Evolutionary conservation across 1,140 invertebrate species (phyloP).

Genomic region (Caenorhabditis inopinata): DNA sequence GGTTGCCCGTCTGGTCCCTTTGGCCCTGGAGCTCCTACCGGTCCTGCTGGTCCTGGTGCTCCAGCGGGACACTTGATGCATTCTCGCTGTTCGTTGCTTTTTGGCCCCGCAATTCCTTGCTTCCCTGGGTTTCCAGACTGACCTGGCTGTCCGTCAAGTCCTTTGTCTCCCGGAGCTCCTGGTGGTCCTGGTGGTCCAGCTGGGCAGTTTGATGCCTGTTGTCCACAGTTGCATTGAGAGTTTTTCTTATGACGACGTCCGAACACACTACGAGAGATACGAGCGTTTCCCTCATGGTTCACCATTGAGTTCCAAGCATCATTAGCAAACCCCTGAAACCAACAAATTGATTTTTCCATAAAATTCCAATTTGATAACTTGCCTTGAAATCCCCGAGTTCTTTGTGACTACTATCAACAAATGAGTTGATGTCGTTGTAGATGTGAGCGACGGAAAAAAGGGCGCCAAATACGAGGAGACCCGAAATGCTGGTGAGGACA

Average conservation of each 20-base stretch:
- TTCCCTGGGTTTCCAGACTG: conserved; percentile 55
- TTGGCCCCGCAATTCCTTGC: conserved; percentile 49
- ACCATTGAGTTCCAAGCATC: conserved; percentile 44
- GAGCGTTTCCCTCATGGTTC: background rate
- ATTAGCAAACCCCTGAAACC: conserved; percentile 37
- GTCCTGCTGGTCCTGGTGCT: conserved; percentile 55
- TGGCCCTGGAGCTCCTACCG: conserved; percentile 55
- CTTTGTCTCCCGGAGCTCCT: conserved; percentile 55
- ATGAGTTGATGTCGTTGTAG: conserved; percentile 34
- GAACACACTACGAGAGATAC: conserved; percentile 24
- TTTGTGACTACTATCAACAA: conserved; percentile 3
- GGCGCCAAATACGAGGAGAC: background rate
- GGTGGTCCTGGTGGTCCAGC: conserved; percentile 56
- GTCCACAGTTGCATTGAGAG: conserved; percentile 42
- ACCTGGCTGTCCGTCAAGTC: conserved; percentile 56
- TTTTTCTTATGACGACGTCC: conserved; percentile 32
- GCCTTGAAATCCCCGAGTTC: conserved; percentile 31
- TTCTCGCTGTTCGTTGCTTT: conserved; percentile 5
- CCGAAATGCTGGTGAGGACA: background rate
- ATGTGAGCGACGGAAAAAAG: conserved; percentile 14
- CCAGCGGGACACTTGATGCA: conserved; percentile 50
- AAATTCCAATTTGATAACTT: background rate
- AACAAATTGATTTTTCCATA: background rate
- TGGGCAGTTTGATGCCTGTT: conserved; percentile 39
- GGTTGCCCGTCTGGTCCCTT: conserved; percentile 46